Evolutionary conservation across 2,113 vertebrate genomes (phyloP).

Genomic region (Myocastor coypus): DNA sequence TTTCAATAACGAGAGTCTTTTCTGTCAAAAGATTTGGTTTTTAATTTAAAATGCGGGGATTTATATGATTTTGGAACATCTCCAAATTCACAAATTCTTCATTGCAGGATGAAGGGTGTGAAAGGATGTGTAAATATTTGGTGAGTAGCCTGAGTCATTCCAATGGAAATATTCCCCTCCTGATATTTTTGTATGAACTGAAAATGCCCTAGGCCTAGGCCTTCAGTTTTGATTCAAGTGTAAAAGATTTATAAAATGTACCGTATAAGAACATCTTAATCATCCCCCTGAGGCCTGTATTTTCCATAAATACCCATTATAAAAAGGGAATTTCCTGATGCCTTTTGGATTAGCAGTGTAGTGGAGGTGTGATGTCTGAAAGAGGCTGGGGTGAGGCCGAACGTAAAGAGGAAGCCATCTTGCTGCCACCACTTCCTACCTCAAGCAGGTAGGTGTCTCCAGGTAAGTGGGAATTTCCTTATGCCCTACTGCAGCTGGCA

Average conservation of each 20-base stretch:
- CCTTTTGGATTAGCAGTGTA: not conserved
- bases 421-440: not conserved
- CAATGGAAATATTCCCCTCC: conserved; percentile 73
- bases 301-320: conserved; percentile 64
- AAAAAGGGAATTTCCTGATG: conserved; percentile 57
- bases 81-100: conserved; percentile 79
- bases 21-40: conserved; percentile 64
- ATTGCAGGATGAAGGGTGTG: conserved; percentile 72
- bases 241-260: conserved; percentile 66
- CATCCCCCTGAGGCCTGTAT: conserved; percentile 15
- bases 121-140: conserved; percentile 83
- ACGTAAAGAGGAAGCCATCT: not conserved
- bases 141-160: conserved; percentile 71
- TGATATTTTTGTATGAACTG: conserved; percentile 68
- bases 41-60: conserved; percentile 69
- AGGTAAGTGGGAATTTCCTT: not conserved
- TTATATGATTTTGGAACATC: conserved; percentile 75
- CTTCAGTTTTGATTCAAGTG: conserved; percentile 66
- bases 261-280: conserved; percentile 55
- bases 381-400: not conserved
- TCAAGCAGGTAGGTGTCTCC: not conserved
- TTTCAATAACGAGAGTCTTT: conserved; percentile 53
- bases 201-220: conserved; percentile 50
- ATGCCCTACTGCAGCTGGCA: not conserved
- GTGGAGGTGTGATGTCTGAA: not conserved